Conservation (phyloP, 2,888 invertebrate genomes). For the Sinhomidia bicolor region DNA sequence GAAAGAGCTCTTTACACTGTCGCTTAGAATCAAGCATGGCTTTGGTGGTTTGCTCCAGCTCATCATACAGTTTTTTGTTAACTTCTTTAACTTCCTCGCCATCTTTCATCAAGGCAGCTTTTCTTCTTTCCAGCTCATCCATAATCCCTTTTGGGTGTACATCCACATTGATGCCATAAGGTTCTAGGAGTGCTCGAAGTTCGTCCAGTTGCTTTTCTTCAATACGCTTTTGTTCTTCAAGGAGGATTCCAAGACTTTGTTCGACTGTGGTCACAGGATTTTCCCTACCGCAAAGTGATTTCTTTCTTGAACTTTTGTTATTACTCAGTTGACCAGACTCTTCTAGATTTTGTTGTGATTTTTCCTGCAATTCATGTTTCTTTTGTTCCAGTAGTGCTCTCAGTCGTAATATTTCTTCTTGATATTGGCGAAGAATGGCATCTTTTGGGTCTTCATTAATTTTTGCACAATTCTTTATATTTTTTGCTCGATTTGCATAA, state of each 20-base stretch:
- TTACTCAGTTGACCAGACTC: not conserved
- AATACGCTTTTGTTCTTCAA: slow-evolving; percentile 52
- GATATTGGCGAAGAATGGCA: slow-evolving; percentile 96
- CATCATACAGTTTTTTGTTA: slow-evolving; percentile 32
- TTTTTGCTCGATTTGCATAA: slow-evolving; percentile 99
- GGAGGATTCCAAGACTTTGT: not conserved
- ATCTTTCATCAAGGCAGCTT: slow-evolving; percentile 80
- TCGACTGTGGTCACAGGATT: not conserved
- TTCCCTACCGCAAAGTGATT: not conserved
- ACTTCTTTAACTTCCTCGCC: slow-evolving; percentile 83
- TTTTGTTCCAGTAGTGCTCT: slow-evolving; percentile 92
- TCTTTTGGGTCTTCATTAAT: no score
- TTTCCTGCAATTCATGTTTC: slow-evolving; percentile 24
- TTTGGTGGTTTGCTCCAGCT: slow-evolving; percentile 52
- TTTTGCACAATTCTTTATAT: slow-evolving; percentile 93
- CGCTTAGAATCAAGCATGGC: slow-evolving; percentile 69
- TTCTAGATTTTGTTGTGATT: not conserved
- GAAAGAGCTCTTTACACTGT: slow-evolving; percentile 85
- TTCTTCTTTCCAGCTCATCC: slow-evolving; percentile 72
- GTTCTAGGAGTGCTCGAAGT: slow-evolving; percentile 71
- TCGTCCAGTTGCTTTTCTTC: slow-evolving; percentile 70
- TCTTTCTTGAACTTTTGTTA: not conserved
- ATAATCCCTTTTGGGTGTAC: slow-evolving; percentile 71
- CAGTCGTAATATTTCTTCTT: slow-evolving; percentile 96
- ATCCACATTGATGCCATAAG: slow-evolving; percentile 74